Conservation (phyloP, 2,113 vertebrate species). For the Hystrix brachyura region DNA sequence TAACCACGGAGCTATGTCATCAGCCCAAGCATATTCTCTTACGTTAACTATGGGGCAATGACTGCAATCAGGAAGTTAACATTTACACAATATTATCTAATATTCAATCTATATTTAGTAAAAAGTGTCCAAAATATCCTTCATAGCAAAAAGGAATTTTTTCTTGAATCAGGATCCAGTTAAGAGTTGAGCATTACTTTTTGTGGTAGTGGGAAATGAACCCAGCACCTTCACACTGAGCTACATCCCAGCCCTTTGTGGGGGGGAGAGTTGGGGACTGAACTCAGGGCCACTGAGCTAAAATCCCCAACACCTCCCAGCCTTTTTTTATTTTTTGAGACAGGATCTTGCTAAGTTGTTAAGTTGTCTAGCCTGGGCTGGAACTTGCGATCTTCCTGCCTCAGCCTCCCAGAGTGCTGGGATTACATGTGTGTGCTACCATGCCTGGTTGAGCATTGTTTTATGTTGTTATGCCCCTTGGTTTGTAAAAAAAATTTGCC, state of each 20-base stretch:
- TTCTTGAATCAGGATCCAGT: slow-evolving; percentile 49
- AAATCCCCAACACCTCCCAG: neutral
- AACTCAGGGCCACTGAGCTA: no score
- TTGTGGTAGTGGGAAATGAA: neutral
- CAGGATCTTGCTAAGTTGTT: neutral
- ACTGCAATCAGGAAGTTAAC: slow-evolving; percentile 4
- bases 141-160: neutral
- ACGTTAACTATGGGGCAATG: neutral
- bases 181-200: neutral
- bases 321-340: neutral
- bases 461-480: no score
- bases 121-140: slow-evolving; percentile 5
- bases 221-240: neutral
- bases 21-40: slow-evolving; percentile 38
- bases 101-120: slow-evolving; percentile 34
- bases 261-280: no score
- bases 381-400: neutral
- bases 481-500: neutral
- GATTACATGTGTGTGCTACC: neutral
- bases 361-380: neutral
- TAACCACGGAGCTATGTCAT: neutral
- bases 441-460: no score
- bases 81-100: slow-evolving; percentile 24
- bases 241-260: neutral
- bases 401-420: neutral